Conservation (phyloP, 2,888 invertebrate species). For the Ramazzottius varieornatus region DNA sequence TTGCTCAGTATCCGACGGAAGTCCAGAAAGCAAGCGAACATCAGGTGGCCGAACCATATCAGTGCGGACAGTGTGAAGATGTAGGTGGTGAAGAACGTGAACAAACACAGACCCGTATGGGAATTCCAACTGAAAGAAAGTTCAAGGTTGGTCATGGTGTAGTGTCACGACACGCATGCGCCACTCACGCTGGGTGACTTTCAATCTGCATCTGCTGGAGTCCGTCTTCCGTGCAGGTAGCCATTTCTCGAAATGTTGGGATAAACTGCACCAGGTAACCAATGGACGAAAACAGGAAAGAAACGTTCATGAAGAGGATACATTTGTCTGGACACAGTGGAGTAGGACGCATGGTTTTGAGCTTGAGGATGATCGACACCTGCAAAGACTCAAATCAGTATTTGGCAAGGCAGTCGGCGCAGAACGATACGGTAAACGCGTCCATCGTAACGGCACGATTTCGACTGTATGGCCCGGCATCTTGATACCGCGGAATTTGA, state of each 20-base stretch:
- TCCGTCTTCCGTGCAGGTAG: background rate
- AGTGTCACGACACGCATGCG: too few species aligned
- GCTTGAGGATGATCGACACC: background rate
- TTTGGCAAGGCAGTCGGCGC: background rate
- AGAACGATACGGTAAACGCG: background rate
- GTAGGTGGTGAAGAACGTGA: background rate
- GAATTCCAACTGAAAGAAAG: background rate
- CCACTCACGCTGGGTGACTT: too few species aligned
- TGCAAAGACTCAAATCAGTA: background rate
- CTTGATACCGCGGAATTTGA: too few species aligned
- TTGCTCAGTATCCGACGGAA: background rate
- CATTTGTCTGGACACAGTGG: background rate
- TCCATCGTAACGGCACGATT: too few species aligned
- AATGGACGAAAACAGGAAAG: background rate
- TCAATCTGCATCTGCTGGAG: background rate
- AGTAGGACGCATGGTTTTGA: background rate
- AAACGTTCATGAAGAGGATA: background rate
- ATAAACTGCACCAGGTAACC: background rate
- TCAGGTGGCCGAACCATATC: slow-evolving; percentile 1
- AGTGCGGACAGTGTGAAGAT: background rate
- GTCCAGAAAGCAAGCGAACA: background rate
- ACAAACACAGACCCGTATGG: background rate
- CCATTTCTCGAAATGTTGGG: background rate
- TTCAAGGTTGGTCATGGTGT: background rate
- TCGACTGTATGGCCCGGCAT: too few species aligned